Base-by-base conservation (phyloP, 2,797 vertebrate genomes). In the Amphiprion clarkii region DNA sequence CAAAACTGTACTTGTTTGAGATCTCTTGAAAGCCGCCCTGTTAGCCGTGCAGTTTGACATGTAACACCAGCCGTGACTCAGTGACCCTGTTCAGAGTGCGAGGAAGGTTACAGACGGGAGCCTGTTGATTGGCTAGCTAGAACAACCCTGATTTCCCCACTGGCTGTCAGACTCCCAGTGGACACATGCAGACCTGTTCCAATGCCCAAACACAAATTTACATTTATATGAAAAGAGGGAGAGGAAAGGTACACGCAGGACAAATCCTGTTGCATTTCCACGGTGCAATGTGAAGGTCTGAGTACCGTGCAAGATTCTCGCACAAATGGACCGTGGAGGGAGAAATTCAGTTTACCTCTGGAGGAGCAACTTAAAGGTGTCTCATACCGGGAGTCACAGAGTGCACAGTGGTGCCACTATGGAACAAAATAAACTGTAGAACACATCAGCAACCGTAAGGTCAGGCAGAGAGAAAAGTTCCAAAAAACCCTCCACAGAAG, bases 161-260 rank as follows among this genome's bases (percentile, higher is more conserved):
- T 67, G 89, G 78, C 85, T 72, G 66, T 31, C 33, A 44, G 73
- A 76, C 69, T 89, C 89, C 89, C 85, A 53, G 73, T 10, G 83
- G 87, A 91, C 86, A 79, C 80, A 71, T 46, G 83, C 85, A 67
- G 78, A 81, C 82, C 88, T 81, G 90, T 86, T 89, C 90, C 85
- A 66, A 81, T 69, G 82, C 76, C 90, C 86, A 48, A 90, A 91
- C 91, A 91, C 88, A 88, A 82, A 94, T 94, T 94, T 93, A 88
- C 93, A 94, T 93, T 94, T 92, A 94, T 93, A 94, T 94, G 92
- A 93, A 93, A 90, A 86, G 76, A 76, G 78, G 63, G 69, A 87
- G 72, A 81, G 83, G 76, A 85, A 81, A 89, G 85, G 88, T 82
- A 72, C 83, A 80, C 11, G 85, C 75, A 83, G 86, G 86, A 91